Conservation (phyloP, 35 echinoderm and acorn worm species). For the Apostichopus japonicus region DNA sequence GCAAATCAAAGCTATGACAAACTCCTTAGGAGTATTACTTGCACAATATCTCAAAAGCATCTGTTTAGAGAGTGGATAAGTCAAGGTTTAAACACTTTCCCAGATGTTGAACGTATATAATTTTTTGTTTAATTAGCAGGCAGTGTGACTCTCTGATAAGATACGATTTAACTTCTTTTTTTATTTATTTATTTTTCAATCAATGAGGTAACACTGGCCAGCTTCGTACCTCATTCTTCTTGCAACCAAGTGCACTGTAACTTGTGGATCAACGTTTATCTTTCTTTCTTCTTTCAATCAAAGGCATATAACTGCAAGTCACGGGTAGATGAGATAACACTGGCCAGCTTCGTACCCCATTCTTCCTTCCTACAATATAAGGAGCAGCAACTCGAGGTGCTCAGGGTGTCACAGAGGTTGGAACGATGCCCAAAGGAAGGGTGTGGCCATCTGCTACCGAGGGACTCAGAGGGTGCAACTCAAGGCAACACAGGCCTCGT, state of each 20-base stretch:
- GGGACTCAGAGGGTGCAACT: background rate
- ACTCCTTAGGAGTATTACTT: no score
- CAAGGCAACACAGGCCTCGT: background rate
- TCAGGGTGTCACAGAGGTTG: slow-evolving; percentile 50
- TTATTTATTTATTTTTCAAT: no score
- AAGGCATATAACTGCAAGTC: slow-evolving; percentile 80
- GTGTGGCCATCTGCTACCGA: background rate
- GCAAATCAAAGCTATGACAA: no score
- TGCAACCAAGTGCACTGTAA: no score
- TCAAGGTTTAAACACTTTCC: background rate
- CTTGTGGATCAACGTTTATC: no score
- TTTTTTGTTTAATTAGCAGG: no score
- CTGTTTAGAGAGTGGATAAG: no score
- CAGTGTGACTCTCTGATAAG: no score
- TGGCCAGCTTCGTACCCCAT: slow-evolving; percentile 66
- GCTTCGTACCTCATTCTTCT: no score
- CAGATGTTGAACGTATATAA: background rate
- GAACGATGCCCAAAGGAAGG: slow-evolving; percentile 64
- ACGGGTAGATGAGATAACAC: slow-evolving; percentile 68
- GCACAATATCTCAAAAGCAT: no score
- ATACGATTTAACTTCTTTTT: no score
- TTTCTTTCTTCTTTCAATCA: background rate
- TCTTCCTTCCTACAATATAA: slow-evolving; percentile 50
- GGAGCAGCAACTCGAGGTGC: slow-evolving; percentile 50
- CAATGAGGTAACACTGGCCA: no score